Evolutionary conservation across 2,797 vertebrate species (phyloP), one percentile per base, ranked within the genome.

Genomic region (Cynodonichthys magdalenae): DNA sequence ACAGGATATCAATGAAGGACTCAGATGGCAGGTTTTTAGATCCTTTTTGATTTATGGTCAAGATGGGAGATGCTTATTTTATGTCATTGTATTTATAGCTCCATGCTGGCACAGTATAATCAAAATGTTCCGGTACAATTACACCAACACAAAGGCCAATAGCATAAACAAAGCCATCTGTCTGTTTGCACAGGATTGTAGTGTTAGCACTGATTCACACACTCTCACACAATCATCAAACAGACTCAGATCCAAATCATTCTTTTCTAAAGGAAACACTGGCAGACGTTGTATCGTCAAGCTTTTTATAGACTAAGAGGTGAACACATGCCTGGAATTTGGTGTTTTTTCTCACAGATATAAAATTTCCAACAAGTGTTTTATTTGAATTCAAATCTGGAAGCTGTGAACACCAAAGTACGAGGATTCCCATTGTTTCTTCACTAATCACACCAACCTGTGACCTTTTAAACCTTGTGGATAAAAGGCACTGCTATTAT

Each of bases 151-250:
- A 74, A 67, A 72, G 27, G 50, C 50, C 66, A 68, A 47, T n/a
- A 70, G 18, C 36, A 52, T 14, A 69, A 41, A 78, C 53, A 64
- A 50, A 62, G 53, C 39, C 54, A 66, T 69, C 56, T 81, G 66
- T 75, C 1, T 0, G 27, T 53, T 71, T 61, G 27, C 45, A 59
- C 47, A 14, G 27, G 50, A 63, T 49, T 66, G 19, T 34, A 47
- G 15, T 15, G 24, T 20, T 28, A 18, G 1, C 17, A 10, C 24
- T 17, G 42, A 20, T n/a, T 39, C 27, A 55, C 17, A 48, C 45
- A 47, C 12, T 44, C 20, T 39, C 24, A 69, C 46, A 56, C 10
- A 53, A 42, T 52, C 15, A 60, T 66, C 11, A 3, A 44, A 63
- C 15, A 53, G 45, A 49, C 61, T 57, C 44, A 34, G 9, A 36